Evolutionary conservation across 2,797 vertebrate species (phyloP), one percentile per base, ranked within the genome.

Genomic region (Calcarius lapponicus): DNA sequence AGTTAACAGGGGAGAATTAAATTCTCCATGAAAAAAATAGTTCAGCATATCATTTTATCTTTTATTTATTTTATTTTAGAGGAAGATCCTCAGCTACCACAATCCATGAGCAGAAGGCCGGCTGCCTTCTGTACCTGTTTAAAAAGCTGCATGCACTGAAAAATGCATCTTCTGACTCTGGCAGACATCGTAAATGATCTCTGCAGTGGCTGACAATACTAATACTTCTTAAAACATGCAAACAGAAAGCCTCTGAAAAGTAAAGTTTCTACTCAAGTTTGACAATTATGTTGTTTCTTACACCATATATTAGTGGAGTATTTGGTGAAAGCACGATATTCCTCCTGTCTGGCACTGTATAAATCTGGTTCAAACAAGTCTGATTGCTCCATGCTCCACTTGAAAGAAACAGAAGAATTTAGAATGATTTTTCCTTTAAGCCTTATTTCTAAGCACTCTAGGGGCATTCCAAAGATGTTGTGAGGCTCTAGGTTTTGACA

Each of bases 341-440:
- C 50, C 10, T 79, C 71, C 71, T 74, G 58, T 34, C 50, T 79
- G 19, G 9, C 12, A 86, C 50, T 50, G 40, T 29, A 84, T 57
- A 79, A 88, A 95, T 73, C 58, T 72, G 61, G 83, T 90, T 86
- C 51, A 50, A 69, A 66, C 8, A 81, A 86, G 51, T 73, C 28
- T 74, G 57, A 62, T 53, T 94, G 42, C 31, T 74, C 22, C 24
- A 38, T 66, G 47, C 29, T 74, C 6, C 40, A 66, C 26, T 86
- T 92, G 19, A 80, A 80, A 86, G 65, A 78, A 93, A 80, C 19
- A 53, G 47, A 92, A 72, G 29, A 73, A 61, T 42, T 89, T 90
- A 53, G 47, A 92, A 88, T 56, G 9, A 58, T 79, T 95, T 96
- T 94, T 54, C 36, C 50, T 79, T 69, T 58, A 86, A 75, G 62